phyloP scores from a whole-genome alignment of 2,888 invertebrate species.

The Patella depressa region DNA sequence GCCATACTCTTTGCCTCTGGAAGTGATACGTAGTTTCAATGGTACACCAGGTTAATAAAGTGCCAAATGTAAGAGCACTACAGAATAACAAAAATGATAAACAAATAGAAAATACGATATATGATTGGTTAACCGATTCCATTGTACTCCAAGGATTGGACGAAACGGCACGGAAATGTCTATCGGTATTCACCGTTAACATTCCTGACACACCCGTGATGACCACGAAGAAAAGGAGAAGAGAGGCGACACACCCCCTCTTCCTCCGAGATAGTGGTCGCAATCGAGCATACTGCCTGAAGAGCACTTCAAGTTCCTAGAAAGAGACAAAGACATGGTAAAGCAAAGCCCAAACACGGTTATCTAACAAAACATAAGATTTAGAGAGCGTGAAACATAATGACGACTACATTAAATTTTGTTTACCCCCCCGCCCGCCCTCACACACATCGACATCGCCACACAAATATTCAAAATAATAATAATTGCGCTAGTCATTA shows the following conservation, averaged over 20 bases:
- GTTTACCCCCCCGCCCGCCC: too few relatives aligned
- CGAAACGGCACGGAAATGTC: slow-evolving; percentile 39
- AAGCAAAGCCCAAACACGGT: too few relatives aligned
- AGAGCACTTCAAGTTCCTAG: slow-evolving; percentile 41
- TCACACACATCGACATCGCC: too few relatives aligned
- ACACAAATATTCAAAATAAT: too few relatives aligned
- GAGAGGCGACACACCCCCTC: slow-evolving; percentile 40
- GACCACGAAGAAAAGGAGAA: slow-evolving; percentile 42
- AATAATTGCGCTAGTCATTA: too few relatives aligned
- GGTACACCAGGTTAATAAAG: slow-evolving; percentile 42
- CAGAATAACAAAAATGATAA: slow-evolving; percentile 49
- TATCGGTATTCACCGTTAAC: slow-evolving; percentile 44
- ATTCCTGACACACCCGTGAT: slow-evolving; percentile 43
- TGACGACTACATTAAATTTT: too few relatives aligned
- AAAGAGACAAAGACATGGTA: slow-evolving; percentile 1
- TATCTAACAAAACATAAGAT: too few relatives aligned
- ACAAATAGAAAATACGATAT: slow-evolving; percentile 48
- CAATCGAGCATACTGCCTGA: slow-evolving; percentile 39
- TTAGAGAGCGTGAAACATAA: too few relatives aligned
- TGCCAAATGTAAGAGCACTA: slow-evolving; percentile 45
- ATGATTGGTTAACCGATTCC: slow-evolving; percentile 36
- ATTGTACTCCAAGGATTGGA: slow-evolving; percentile 38
- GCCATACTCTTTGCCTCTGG: slow-evolving; percentile 40
- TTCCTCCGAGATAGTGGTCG: slow-evolving; percentile 42
- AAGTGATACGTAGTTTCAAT: slow-evolving; percentile 44